Base-by-base conservation (phyloP, 2,888 invertebrate genomes). In the Eupithecia subumbrata region DNA sequence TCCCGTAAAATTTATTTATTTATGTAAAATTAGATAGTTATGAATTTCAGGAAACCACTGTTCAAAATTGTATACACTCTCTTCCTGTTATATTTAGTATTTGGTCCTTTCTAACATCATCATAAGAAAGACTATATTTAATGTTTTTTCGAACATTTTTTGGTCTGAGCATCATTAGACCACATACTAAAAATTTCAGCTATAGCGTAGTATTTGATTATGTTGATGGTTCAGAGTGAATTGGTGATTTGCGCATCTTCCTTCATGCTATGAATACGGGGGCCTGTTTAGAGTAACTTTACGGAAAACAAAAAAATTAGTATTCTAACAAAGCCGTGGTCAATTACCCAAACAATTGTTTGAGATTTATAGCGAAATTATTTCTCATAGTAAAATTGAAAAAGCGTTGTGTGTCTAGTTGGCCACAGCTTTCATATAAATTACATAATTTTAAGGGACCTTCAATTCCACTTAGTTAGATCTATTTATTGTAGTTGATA, bases 361-460 rank as follows among this genome's bases (percentile, higher is more conserved):
- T 82, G 82, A 81, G 78, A 80, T 79, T 82, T 79, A 76, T 78
- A 78, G 79, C 74, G 72, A 76, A 75, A 78, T 73, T 76, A 70
- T 78, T 83, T 82, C 80, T 84, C 79, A 80, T 83, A 81, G 79
- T 81, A 80, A 69, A 81, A 77, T 79, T 76, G 72, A 70, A 64
- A 70, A 56, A 77, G 70, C 71, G 56, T 69, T 52, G 86, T 84
- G 82, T 88, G 90, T 88, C 82, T 92, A 91, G 86, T 94, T 94
- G 94, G 93, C 90, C 94, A 92, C 92, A 84, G 92, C 90, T 92
- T 91, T 89, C 85, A 85, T 85, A 90, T 91, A 90, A 91, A 90
- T 90, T 92, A 92, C 91, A 92, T 95, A 95, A 93, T 94, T 94
- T 91, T 94, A 94, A 94, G 95, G 95, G 94, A 94, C 95, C 94